Evolutionary conservation across 1,140 invertebrate genomes (phyloP).

Genomic region (Bradysia coprophila): DNA sequence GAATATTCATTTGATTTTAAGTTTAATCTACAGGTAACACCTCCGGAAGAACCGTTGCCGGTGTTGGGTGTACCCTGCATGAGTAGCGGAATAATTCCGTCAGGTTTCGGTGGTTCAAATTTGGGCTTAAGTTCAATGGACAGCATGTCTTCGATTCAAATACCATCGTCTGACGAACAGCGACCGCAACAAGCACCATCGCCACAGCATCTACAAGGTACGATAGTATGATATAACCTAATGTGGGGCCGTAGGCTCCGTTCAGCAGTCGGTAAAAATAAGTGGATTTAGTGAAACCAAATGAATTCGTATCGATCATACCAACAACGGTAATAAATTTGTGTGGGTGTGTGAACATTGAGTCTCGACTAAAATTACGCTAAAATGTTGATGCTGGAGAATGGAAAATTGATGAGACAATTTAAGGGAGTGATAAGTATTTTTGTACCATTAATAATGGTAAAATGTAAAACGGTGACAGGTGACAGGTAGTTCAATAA

Average conservation of each 20-base stretch:
- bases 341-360: not conserved
- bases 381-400: not conserved
- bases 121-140: constrained; percentile 3
- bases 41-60: constrained; percentile 51
- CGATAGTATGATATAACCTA: constrained; percentile 82
- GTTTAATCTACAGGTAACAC: constrained; percentile 20
- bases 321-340: not conserved
- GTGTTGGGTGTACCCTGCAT: constrained; percentile 28
- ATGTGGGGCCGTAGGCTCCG: constrained; percentile 63
- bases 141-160: constrained; percentile 9
- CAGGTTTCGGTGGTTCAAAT: constrained; percentile 14
- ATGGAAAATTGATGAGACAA: no score
- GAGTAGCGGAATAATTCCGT: constrained; percentile 25
- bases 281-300: constrained; percentile 5
- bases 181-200: constrained; percentile 17
- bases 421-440: not conserved
- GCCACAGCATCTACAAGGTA: constrained; percentile 62
- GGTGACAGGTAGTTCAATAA: not conserved
- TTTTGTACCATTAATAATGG: not conserved
- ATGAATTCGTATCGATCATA: not conserved
- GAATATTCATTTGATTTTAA: not conserved
- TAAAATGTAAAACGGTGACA: not conserved
- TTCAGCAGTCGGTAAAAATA: constrained; percentile 17
- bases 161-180: constrained; percentile 5
- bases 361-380: not conserved